A percentile compares a stretch with the other conserved stretches of the same genome.
These are phyloP conservation scores for Amiota minor DNA, from an alignment of 2,888 invertebrate genomes.

Conservation along the genomic window DNA sequence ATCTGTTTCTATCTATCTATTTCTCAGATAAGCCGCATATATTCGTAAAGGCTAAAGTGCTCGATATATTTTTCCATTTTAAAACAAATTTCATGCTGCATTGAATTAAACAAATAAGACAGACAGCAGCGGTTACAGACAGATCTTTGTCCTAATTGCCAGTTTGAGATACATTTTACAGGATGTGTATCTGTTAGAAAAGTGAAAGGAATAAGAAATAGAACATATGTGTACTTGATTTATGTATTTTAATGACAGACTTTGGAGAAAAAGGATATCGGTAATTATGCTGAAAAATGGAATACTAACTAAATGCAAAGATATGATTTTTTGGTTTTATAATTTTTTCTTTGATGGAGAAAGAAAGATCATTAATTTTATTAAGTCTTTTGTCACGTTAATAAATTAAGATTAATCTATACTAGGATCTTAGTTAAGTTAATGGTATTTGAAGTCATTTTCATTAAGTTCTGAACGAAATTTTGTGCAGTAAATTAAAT, in stretches of 20 bases:
- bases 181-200: neutral
- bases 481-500: no score
- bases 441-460: no score
- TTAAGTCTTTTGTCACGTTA: neutral
- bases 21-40: neutral
- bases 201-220: neutral
- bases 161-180: conserved; percentile 14
- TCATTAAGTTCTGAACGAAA: no score
- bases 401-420: neutral
- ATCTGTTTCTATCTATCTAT: neutral
- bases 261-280: neutral
- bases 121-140: conserved; percentile 3
- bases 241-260: conserved; percentile 1
- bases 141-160: conserved; percentile 10
- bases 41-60: neutral
- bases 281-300: neutral
- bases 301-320: neutral
- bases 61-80: neutral
- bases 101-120: conserved; percentile 19
- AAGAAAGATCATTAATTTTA: no score
- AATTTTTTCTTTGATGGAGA: no score
- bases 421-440: conserved; percentile 32
- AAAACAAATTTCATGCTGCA: conserved; percentile 9
- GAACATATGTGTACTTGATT: conserved; percentile 8
- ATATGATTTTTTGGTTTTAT: no score